Evolutionary conservation across 2,888 invertebrate species (phyloP).

Genomic region (Hemithea aestivaria): DNA sequence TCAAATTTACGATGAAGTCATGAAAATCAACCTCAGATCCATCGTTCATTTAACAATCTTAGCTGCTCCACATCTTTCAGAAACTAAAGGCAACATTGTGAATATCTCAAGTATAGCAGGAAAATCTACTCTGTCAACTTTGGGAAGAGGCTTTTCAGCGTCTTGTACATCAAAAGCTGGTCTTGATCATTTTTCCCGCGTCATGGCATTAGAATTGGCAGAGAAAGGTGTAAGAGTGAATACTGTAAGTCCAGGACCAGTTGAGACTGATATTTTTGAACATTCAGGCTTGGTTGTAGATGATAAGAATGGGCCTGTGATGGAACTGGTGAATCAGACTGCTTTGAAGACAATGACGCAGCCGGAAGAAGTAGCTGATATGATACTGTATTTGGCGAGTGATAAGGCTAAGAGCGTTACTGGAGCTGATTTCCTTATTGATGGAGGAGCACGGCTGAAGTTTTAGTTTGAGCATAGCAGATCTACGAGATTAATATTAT

Average conservation of each 20-base stretch:
- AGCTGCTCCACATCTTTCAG: conserved; percentile 26
- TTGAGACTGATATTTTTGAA: conserved; percentile 17
- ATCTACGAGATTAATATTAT: too few relatives aligned
- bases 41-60: conserved; percentile 23
- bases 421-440: conserved; percentile 10
- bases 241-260: conserved; percentile 47
- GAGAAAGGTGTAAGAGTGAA: conserved; percentile 81
- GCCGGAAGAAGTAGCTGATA: conserved; percentile 27
- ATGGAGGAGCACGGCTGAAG: too few relatives aligned
- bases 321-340: conserved; percentile 1
- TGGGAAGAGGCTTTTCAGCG: conserved; percentile 1
- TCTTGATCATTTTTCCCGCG: conserved; percentile 84
- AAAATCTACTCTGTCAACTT: not conserved
- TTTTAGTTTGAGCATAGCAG: too few relatives aligned
- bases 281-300: conserved; percentile 1
- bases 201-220: conserved; percentile 82
- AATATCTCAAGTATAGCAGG: conserved; percentile 29
- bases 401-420: conserved; percentile 32
- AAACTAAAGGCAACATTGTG: too few relatives aligned
- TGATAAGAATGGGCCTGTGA: too few relatives aligned
- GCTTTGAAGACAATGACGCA: conserved; percentile 16
- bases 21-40: conserved; percentile 29
- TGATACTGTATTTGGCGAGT: conserved; percentile 31
- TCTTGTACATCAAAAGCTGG: conserved; percentile 26
- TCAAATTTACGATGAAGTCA: conserved; percentile 27